Conservation (phyloP, 2,797 vertebrate genomes). For the Micrastur ruficollis region DNA sequence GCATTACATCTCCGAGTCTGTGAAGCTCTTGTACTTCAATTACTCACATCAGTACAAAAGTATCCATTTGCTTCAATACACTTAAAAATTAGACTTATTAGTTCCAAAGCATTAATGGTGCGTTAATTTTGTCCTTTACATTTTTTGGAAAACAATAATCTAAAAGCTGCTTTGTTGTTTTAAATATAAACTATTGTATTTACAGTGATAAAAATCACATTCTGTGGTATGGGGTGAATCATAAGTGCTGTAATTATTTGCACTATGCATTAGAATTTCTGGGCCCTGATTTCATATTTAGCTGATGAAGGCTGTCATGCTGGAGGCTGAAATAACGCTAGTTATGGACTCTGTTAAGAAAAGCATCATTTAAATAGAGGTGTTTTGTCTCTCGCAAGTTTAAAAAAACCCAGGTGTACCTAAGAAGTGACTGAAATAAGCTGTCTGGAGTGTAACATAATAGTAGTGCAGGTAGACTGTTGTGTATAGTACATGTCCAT, state of each 20-base stretch:
- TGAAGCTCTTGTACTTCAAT: slow-evolving; percentile 86
- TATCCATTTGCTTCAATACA: slow-evolving; percentile 82
- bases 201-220: background rate
- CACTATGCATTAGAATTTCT: background rate
- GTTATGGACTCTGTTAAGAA: background rate
- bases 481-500: background rate
- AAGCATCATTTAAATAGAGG: background rate
- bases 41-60: slow-evolving; percentile 87
- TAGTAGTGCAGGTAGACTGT: background rate
- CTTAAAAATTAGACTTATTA: slow-evolving; percentile 76
- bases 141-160: slow-evolving; percentile 41
- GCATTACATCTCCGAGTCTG: slow-evolving; percentile 85
- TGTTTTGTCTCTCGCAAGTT: background rate
- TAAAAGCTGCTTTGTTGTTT: slow-evolving; percentile 30
- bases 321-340: background rate
- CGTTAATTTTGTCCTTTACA: slow-evolving; percentile 64
- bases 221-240: background rate
- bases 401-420: background rate
- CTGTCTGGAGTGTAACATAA: background rate
- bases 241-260: background rate
- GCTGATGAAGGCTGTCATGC: background rate
- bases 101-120: slow-evolving; percentile 77
- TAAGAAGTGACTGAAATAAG: background rate
- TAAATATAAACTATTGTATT: background rate
- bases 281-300: background rate